A percentile compares a stretch with the other conserved stretches of the same genome.
These are phyloP conservation scores for Pectinophora gossypiella DNA, from an alignment of 1,140 invertebrate genomes.

Conservation along the genomic window DNA sequence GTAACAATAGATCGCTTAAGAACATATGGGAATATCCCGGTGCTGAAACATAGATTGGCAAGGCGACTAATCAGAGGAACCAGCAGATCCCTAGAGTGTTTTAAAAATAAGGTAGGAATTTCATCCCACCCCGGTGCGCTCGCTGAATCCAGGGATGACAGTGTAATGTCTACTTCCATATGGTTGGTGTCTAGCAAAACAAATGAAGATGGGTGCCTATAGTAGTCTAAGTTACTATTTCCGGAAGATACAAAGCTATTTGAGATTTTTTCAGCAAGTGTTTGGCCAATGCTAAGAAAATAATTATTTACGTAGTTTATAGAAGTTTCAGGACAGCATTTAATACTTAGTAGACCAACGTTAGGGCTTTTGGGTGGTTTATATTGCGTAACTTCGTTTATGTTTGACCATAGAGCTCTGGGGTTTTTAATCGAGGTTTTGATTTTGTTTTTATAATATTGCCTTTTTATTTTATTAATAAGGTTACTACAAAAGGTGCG, in stretches of 20 bases:
- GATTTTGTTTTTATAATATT: slow-evolving; percentile 11
- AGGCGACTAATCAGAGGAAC: slow-evolving; percentile 9
- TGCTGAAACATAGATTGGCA: slow-evolving; percentile 10
- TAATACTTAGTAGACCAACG: neutral
- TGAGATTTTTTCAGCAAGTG: neutral
- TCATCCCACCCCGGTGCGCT: slow-evolving; percentile 16
- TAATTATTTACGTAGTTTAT: neutral
- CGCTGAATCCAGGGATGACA: neutral
- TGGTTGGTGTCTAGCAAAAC: slow-evolving; percentile 11
- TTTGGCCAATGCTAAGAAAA: neutral
- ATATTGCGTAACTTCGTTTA: neutral
- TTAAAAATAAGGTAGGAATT: slow-evolving; percentile 9
- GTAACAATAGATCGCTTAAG: slow-evolving; percentile 15
- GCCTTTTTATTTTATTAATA: slow-evolving; percentile 16
- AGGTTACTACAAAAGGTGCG: slow-evolving; percentile 1
- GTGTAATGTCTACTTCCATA: slow-evolving; percentile 7
- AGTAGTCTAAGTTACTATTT: neutral
- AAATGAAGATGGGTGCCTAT: slow-evolving; percentile 4
- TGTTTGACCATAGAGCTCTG: neutral
- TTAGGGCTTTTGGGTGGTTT: slow-evolving; percentile 6
- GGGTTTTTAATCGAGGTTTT: slow-evolving; percentile 3
- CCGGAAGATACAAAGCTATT: neutral
- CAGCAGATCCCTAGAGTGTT: slow-evolving; percentile 2
- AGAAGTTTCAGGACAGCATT: neutral
- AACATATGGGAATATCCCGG: slow-evolving; percentile 8